Percentiles rank a stretch among this genome's conserved stretches.
phyloP scores from a whole-genome alignment of 1,140 invertebrate genomes.

The Aphelenchoides fujianensis region DNA sequence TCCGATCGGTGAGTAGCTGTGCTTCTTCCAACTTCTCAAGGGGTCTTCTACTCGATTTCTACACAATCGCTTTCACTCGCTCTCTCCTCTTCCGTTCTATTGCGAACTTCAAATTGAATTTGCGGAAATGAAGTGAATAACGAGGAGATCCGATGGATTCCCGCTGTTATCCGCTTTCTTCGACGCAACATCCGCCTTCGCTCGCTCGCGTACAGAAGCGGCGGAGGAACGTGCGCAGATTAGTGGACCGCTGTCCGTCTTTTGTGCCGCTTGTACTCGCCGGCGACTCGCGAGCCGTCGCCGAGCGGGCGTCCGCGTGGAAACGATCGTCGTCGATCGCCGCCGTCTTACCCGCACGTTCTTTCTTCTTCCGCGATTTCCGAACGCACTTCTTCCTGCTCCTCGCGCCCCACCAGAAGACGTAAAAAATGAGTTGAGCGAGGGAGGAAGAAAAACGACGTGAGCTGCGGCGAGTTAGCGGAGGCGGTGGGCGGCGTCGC shows the following conservation, averaged over 20 bases:
- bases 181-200: neutral
- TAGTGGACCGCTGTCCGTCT: too few species aligned
- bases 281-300: too few species aligned
- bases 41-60: neutral
- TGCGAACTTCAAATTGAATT: too few species aligned
- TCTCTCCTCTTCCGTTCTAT: too few species aligned
- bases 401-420: too few species aligned
- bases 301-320: neutral
- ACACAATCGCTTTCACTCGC: neutral
- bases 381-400: too few species aligned
- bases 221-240: too few species aligned
- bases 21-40: neutral
- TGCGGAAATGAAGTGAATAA: too few species aligned
- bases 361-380: neutral
- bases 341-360: neutral
- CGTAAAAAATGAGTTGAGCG: neutral
- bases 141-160: neutral
- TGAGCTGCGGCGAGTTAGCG: neutral
- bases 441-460: slow-evolving; percentile 1
- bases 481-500: neutral
- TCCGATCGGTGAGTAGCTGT: neutral
- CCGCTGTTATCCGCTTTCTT: neutral
- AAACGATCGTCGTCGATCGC: neutral
- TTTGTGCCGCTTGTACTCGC: too few species aligned
- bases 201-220: too few species aligned